These are phyloP conservation scores for Liolophura sinensis DNA, from an alignment of 1,140 invertebrate genomes.

Conservation along the genomic window DNA sequence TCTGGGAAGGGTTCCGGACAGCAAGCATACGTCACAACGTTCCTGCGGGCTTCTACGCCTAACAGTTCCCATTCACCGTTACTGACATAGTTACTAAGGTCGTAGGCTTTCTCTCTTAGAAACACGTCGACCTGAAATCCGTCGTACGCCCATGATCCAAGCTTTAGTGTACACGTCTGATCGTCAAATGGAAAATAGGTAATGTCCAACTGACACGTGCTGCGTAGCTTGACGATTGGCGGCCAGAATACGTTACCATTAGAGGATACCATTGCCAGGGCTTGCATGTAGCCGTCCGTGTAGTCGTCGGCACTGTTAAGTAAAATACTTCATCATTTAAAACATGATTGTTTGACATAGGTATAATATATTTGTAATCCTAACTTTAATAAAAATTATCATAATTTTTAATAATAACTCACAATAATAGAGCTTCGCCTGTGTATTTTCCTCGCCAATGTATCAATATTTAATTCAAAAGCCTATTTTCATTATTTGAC, in stretches of 20 bases:
- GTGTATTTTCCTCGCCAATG: no score
- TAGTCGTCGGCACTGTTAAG: slow-evolving; percentile 63
- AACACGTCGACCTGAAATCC: slow-evolving; percentile 63
- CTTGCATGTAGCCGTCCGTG: slow-evolving; percentile 64
- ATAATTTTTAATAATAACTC: no score
- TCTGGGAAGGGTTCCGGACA: slow-evolving; percentile 64
- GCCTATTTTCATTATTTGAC: no score
- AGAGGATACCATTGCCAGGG: slow-evolving; percentile 41
- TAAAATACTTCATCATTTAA: no score
- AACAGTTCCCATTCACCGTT: slow-evolving; percentile 68
- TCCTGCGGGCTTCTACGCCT: slow-evolving; percentile 42
- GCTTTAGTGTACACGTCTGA: slow-evolving; percentile 51
- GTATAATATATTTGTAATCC: no score
- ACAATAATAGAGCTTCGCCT: no score
- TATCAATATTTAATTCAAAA: no score
- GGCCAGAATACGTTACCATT: slow-evolving; percentile 50
- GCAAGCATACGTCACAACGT: slow-evolving; percentile 40
- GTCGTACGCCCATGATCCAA: slow-evolving; percentile 57
- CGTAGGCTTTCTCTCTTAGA: slow-evolving; percentile 63
- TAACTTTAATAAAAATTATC: no score
- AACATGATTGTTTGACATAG: no score
- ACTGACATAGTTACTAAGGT: slow-evolving; percentile 65
- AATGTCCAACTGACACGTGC: slow-evolving; percentile 88
- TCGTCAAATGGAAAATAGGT: slow-evolving; percentile 61
- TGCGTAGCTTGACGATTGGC: slow-evolving; percentile 53